A percentile compares a stretch with the other conserved stretches of the same genome.
phyloP scores from a whole-genome alignment of 2,888 invertebrate species.

The Neuroscelio doddi region DNA sequence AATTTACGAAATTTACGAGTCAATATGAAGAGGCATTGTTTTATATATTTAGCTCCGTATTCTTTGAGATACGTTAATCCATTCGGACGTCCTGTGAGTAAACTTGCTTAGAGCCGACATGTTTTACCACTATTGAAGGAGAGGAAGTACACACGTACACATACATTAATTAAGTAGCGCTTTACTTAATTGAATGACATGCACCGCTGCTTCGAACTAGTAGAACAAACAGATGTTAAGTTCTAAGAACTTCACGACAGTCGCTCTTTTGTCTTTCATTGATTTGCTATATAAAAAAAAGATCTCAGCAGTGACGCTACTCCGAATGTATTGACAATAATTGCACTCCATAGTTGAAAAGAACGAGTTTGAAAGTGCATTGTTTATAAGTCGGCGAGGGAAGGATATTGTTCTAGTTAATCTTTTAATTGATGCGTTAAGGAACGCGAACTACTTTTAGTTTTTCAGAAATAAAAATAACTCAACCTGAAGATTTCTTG shows the following conservation, averaged over 20 bases:
- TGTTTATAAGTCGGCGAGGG: not conserved
- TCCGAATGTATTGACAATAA: constrained; percentile 71
- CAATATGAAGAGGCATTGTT: constrained; percentile 54
- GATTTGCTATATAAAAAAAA: constrained; percentile 28
- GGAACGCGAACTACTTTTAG: too few species aligned
- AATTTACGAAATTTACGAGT: constrained; percentile 49
- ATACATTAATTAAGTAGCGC: too few species aligned
- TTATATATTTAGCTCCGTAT: constrained; percentile 60
- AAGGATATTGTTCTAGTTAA: constrained; percentile 5
- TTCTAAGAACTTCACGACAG: too few species aligned
- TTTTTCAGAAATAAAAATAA: too few species aligned
- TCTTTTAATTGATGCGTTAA: too few species aligned
- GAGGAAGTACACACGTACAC: too few species aligned
- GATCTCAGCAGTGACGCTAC: constrained; percentile 59
- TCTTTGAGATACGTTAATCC: constrained; percentile 64
- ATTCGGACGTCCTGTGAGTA: constrained; percentile 65
- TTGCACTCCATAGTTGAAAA: constrained; percentile 48
- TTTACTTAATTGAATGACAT: not conserved
- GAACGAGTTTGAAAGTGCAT: constrained; percentile 7
- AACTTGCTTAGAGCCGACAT: not conserved
- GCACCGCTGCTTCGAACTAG: not conserved
- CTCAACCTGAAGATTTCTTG: not conserved
- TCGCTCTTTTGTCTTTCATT: not conserved
- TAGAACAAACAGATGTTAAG: not conserved
- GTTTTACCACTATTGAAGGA: too few species aligned